phyloP scores from a whole-genome alignment of 2,888 invertebrate genomes.

The Sericinus montela region DNA sequence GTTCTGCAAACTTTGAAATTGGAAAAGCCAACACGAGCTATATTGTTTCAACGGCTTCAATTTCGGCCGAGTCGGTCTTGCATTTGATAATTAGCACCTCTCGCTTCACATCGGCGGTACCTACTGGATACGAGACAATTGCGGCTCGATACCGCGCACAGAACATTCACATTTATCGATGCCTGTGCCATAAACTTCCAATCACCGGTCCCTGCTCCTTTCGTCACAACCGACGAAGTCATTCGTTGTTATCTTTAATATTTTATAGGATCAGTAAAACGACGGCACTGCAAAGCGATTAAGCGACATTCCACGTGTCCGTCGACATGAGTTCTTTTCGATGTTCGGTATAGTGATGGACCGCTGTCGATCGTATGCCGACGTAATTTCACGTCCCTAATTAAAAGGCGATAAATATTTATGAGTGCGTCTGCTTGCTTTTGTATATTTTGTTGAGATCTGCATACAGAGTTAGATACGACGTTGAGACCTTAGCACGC shows the following conservation, averaged over 20 bases:
- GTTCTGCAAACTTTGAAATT: constrained; percentile 77
- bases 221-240: constrained; percentile 50
- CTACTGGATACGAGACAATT: constrained; percentile 28
- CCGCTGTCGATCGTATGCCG: constrained; percentile 52
- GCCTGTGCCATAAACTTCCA: constrained; percentile 70
- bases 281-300: constrained; percentile 70
- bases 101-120: constrained; percentile 41
- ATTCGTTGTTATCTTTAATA: constrained; percentile 76
- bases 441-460: constrained; percentile 54
- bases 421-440: constrained; percentile 47
- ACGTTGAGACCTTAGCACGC: constrained; percentile 57
- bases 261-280: constrained; percentile 78
- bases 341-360: constrained; percentile 39
- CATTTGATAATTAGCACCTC: constrained; percentile 78
- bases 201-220: constrained; percentile 58
- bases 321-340: constrained; percentile 35
- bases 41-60: constrained; percentile 78
- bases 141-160: constrained; percentile 41
- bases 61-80: constrained; percentile 70
- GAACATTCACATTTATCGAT: constrained; percentile 65
- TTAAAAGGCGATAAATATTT: constrained; percentile 66
- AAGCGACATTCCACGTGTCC: constrained; percentile 63
- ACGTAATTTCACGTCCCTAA: constrained; percentile 54
- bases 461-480: constrained; percentile 50
- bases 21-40: constrained; percentile 70